Conservation (phyloP, 1,140 invertebrate genomes). For the Zeugodacus cucurbitae region DNA sequence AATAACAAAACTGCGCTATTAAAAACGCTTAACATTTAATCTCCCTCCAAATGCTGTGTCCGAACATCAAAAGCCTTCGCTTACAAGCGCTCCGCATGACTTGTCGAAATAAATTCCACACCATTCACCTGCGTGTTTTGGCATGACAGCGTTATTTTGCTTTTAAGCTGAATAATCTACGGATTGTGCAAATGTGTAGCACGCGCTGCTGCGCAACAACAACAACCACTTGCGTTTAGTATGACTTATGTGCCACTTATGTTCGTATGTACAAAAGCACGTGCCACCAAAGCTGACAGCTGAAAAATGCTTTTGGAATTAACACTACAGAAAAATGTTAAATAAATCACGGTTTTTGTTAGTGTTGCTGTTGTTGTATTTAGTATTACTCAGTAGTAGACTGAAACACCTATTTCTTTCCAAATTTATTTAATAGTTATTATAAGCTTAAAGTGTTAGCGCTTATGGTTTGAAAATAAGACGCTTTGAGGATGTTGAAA, state of each 20-base stretch:
- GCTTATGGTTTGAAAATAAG: neutral
- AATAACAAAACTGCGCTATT: too few species aligned
- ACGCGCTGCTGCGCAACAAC: neutral
- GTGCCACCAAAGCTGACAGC: neutral
- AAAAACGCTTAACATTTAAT: too few species aligned
- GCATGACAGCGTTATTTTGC: neutral
- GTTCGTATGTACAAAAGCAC: neutral
- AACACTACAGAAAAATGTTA: neutral
- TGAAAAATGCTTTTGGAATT: neutral
- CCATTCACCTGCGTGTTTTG: neutral
- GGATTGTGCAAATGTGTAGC: neutral
- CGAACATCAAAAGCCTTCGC: too few species aligned
- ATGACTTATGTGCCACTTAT: neutral
- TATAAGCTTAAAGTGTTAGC: neutral
- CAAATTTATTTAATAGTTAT: neutral
- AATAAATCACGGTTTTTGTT: neutral
- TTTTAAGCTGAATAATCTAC: neutral
- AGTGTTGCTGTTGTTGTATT: neutral
- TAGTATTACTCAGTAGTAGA: too few species aligned
- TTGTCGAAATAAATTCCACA: neutral
- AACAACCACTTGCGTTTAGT: neutral
- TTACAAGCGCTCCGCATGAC: too few species aligned
- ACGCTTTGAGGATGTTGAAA: too few species aligned
- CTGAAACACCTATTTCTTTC: neutral
- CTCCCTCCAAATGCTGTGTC: too few species aligned